A percentile compares a stretch with the other conserved stretches of the same genome.
Conservation (phyloP, 2,113 vertebrate species). For the Notarius lentiginosus region DNA sequence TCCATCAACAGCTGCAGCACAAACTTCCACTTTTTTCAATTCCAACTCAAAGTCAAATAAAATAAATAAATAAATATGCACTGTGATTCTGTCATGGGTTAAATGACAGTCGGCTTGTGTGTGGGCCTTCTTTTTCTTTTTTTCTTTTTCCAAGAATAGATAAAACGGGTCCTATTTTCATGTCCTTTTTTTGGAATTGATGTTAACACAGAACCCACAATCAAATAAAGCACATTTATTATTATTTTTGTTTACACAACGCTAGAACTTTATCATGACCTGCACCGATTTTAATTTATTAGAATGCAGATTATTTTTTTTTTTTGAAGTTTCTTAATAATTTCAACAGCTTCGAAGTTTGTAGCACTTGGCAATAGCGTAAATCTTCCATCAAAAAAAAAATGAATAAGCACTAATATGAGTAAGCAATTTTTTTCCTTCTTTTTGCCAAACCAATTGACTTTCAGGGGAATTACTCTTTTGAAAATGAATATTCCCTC, state of each 20-base stretch:
- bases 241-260: slow-evolving; percentile 44
- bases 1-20: slow-evolving; percentile 60
- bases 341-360: slow-evolving; percentile 28
- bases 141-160: slow-evolving; percentile 39
- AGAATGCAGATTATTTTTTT: slow-evolving; percentile 1
- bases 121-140: slow-evolving; percentile 43
- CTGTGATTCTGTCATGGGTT: slow-evolving; percentile 74
- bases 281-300: slow-evolving; percentile 44
- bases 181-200: slow-evolving; percentile 40
- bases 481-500: slow-evolving; percentile 53
- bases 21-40: slow-evolving; percentile 65
- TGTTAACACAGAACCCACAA: slow-evolving; percentile 37
- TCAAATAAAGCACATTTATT: slow-evolving; percentile 36
- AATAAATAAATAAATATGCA: slow-evolving; percentile 61
- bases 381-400: slow-evolving; percentile 36
- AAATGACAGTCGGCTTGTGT: slow-evolving; percentile 70
- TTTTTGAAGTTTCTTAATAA: slow-evolving; percentile 5
- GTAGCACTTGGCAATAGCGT: slow-evolving; percentile 38
- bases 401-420: slow-evolving; percentile 50
- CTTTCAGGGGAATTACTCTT: slow-evolving; percentile 53
- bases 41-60: slow-evolving; percentile 57
- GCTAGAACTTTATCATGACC: slow-evolving; percentile 40
- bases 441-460: slow-evolving; percentile 44
- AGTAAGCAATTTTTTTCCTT: slow-evolving; percentile 44
- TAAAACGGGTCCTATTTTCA: slow-evolving; percentile 45